Base-by-base conservation (phyloP, 2,888 invertebrate genomes). In the Leucophenga maculata region DNA sequence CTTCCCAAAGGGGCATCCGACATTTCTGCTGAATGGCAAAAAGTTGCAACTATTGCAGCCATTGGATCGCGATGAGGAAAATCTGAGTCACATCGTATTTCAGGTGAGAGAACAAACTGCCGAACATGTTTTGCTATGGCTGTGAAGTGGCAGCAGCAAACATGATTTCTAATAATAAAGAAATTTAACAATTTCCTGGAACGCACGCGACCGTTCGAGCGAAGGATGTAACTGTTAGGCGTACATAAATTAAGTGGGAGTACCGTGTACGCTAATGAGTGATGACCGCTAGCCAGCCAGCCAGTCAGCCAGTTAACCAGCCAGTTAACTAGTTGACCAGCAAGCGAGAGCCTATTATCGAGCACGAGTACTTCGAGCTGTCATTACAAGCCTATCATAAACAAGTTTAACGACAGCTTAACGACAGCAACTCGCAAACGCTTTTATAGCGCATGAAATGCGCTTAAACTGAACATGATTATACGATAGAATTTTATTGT, bases 81-180 rank as follows among this genome's bases (percentile, higher is more conserved):
- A 95, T 86, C 90, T 95, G 69, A 95, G 95, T 69, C 95, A 96
- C 89, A 93, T 95, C 88, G 94, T 95, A 32, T 95, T 96, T 86
- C 95, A 96, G 93, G 95, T 95, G 88, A 89, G 87, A 73, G 31
- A 31, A 6, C 18, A 52, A 16, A 54, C 26, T 26, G 26, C 1
- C 8, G 8, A 26, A 60, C 32, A 68, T 52, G 65, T 70, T 65
- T 67, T 66, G 65, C 11, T 39, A 39, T 11, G 11, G 11, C 11
- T 39, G 8, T 11, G 39, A 39, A 39, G 39, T 39, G 39, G 9
- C 39, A 20, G 9, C 39, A 20, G 68, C 52, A 31, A 20, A 66
- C 18, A 55, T 31, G 55, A 31, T 52, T 68, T 54, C 46, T 71
- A 74, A 72, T 71, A 74, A 72, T 69, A 69, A 67, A 72, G 72